phyloP scores from a whole-genome alignment of 2,888 invertebrate species.

The Drosophila diplacantha region DNA sequence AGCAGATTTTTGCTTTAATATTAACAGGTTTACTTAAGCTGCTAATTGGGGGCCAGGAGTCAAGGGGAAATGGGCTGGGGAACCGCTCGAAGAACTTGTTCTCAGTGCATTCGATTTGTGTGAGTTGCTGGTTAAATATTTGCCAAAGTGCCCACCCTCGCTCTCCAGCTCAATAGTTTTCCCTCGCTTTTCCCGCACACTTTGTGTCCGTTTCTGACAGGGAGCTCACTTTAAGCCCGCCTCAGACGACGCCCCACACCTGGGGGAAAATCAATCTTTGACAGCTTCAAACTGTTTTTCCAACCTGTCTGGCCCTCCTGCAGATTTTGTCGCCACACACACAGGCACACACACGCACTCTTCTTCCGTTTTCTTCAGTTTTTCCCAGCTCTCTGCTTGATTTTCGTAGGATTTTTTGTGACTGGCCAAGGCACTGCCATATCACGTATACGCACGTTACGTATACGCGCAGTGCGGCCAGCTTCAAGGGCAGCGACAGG shows the following conservation, averaged over 20 bases:
- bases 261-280: slow-evolving; percentile 60
- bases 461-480: slow-evolving; percentile 26
- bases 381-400: background rate
- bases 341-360: background rate
- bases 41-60: accelerated
- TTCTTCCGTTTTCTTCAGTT: background rate
- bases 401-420: background rate
- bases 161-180: slow-evolving; percentile 1
- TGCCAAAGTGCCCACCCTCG: slow-evolving; percentile 33
- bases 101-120: slow-evolving; percentile 4
- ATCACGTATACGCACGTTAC: slow-evolving; percentile 28
- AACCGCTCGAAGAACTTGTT: background rate
- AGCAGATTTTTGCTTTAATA: background rate
- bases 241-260: slow-evolving; percentile 13
- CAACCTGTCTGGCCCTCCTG: slow-evolving; percentile 17
- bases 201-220: slow-evolving; percentile 18
- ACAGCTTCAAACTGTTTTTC: slow-evolving; percentile 43
- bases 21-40: background rate
- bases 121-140: slow-evolving; percentile 56
- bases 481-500: slow-evolving; percentile 33
- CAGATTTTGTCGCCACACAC: slow-evolving; percentile 17
- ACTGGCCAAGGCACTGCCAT: slow-evolving; percentile 12
- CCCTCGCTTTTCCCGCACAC: slow-evolving; percentile 1
- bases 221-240: slow-evolving; percentile 14
- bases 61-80: background rate